Evolutionary conservation across 2,888 invertebrate genomes (phyloP).

Genomic region (Tetragnatha montana): DNA sequence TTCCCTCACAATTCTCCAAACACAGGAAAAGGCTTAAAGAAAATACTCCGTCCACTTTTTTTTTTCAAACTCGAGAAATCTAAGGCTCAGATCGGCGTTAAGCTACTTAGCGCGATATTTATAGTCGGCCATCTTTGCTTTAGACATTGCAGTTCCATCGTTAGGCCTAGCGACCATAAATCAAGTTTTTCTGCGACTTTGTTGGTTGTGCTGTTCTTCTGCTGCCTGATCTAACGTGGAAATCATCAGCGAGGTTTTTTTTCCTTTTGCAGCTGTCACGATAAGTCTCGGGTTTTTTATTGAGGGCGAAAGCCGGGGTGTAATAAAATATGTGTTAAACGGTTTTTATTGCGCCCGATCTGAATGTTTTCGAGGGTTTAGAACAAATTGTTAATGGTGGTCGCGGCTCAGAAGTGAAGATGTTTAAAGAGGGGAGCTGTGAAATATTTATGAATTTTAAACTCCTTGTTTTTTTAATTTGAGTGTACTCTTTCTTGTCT

Average conservation of each 20-base stretch:
- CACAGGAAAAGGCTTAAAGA: background rate
- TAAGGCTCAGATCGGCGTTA: constrained; percentile 21
- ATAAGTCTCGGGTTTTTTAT: background rate
- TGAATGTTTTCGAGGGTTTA: background rate
- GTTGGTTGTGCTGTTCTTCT: background rate
- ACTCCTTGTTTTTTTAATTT: background rate
- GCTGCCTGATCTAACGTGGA: background rate
- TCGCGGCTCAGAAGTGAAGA: background rate
- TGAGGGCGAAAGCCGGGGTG: background rate
- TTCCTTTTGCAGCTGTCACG: background rate
- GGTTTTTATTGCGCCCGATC: background rate
- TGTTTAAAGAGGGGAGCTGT: background rate
- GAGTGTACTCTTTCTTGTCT: no score
- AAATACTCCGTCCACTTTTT: background rate
- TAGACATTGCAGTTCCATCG: constrained; percentile 33
- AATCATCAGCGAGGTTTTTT: background rate
- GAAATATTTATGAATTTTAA: background rate
- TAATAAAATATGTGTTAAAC: constrained; percentile 1
- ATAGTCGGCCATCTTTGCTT: constrained; percentile 53
- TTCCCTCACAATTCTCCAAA: background rate
- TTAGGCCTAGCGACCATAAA: constrained; percentile 23
- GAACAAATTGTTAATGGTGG: background rate
- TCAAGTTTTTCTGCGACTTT: constrained; percentile 26
- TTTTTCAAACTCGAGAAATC: background rate
- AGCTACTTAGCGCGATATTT: constrained; percentile 56